Conservation (phyloP, 2,113 vertebrate genomes). For the Nyctereutes procyonoides region DNA sequence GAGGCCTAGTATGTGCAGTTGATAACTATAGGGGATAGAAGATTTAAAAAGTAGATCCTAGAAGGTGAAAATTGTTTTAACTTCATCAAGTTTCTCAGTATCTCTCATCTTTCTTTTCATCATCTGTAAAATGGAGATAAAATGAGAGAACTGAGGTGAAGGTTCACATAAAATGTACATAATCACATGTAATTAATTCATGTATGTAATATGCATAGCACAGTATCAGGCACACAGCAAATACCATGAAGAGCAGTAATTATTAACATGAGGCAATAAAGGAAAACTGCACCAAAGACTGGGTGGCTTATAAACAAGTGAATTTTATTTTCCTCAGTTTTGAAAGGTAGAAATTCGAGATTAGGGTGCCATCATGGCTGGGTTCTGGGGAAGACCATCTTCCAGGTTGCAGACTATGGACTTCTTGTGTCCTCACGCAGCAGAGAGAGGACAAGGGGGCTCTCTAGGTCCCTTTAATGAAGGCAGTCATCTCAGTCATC, state of each 20-base stretch:
- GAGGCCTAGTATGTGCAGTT: no score
- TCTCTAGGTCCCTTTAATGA: not conserved
- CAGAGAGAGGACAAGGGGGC: not conserved
- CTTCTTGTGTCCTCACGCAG: not conserved
- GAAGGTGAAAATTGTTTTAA: no score
- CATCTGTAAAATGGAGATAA: not conserved
- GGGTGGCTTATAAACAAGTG: not conserved
- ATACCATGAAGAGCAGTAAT: not conserved
- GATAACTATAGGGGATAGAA: no score
- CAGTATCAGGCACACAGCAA: not conserved
- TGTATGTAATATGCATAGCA: not conserved
- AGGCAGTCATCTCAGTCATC: not conserved
- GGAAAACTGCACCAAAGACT: not conserved
- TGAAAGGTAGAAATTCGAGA: not conserved
- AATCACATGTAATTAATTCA: not conserved
- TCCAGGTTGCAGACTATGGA: not conserved
- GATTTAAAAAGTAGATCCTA: no score
- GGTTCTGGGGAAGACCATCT: not conserved
- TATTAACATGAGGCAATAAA: not conserved
- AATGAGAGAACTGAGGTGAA: not conserved
- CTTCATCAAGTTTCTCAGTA: no score
- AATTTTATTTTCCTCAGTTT: not conserved
- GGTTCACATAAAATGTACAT: not conserved
- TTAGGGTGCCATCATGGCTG: not conserved
- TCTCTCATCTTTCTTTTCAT: no score